These are phyloP conservation scores for Hippocampus barbouri DNA, from an alignment of 2,113 vertebrate genomes.

Conservation along the genomic window DNA sequence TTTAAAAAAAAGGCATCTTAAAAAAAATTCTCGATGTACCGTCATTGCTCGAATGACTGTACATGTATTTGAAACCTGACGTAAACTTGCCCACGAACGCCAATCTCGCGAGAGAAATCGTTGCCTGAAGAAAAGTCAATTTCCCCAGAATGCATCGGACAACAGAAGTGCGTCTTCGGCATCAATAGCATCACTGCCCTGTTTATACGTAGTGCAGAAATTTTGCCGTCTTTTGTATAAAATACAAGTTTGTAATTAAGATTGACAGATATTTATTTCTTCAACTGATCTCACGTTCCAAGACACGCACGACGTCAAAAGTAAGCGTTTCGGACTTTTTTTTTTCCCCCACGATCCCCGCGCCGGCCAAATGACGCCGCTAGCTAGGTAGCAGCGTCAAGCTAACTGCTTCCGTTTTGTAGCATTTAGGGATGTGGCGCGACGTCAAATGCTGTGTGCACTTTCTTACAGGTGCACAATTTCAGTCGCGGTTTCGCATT, in stretches of 20 bases:
- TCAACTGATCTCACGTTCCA: background rate
- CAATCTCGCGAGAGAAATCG: background rate
- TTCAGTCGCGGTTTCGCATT: background rate
- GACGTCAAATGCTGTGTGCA: background rate
- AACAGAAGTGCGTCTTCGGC: background rate
- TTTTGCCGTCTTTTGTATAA: background rate
- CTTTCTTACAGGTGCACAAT: background rate
- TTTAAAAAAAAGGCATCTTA: no score
- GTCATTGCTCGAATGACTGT: no score
- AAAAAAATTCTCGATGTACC: no score
- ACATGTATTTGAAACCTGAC: no score
- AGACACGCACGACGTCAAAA: conserved; percentile 47
- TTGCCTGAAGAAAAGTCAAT: background rate
- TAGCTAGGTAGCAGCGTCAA: conserved; percentile 12
- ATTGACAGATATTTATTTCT: background rate
- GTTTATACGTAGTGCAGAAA: background rate
- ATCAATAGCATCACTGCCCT: no score
- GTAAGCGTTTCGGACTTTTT: conserved; percentile 40
- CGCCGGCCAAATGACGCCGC: background rate
- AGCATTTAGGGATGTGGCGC: background rate
- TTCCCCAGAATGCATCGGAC: background rate
- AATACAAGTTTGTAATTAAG: background rate
- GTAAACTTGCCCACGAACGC: no score
- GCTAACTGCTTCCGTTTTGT: background rate
- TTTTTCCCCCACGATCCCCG: background rate